phyloP scores from a whole-genome alignment of 2,797 vertebrate genomes.

The Enteromius unitaeniatus region DNA sequence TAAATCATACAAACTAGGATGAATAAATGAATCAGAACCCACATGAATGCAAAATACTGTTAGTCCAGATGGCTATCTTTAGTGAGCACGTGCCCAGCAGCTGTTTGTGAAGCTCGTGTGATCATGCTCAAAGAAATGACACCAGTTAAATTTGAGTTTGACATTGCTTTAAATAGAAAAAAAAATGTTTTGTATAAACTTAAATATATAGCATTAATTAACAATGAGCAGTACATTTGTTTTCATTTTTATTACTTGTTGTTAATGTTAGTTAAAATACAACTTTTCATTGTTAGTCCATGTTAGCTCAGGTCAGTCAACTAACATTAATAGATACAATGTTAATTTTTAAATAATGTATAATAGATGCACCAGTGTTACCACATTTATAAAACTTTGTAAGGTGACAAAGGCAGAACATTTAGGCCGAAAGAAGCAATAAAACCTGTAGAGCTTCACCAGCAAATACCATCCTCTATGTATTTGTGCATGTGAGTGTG shows the following conservation, averaged over 20 bases:
- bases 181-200: too few species aligned
- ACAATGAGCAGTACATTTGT: not conserved
- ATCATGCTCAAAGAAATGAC: not conserved
- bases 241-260: not conserved
- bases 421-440: not conserved
- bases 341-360: not conserved
- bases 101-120: not conserved
- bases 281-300: not conserved
- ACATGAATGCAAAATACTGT: not conserved
- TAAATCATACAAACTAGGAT: not conserved
- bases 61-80: not conserved
- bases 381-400: not conserved
- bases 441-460: not conserved
- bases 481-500: constrained; percentile 30
- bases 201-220: not conserved
- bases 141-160: not conserved
- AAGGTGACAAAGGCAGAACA: not conserved
- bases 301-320: not conserved
- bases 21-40: not conserved
- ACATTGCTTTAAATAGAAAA: too few species aligned
- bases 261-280: not conserved
- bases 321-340: not conserved
- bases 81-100: not conserved
- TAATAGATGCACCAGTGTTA: not conserved
- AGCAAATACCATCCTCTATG: not conserved